Percentiles rank a stretch among this genome's conserved stretches.
Conservation (phyloP, 2,888 invertebrate species). For the Lacanobia wlatinum region DNA sequence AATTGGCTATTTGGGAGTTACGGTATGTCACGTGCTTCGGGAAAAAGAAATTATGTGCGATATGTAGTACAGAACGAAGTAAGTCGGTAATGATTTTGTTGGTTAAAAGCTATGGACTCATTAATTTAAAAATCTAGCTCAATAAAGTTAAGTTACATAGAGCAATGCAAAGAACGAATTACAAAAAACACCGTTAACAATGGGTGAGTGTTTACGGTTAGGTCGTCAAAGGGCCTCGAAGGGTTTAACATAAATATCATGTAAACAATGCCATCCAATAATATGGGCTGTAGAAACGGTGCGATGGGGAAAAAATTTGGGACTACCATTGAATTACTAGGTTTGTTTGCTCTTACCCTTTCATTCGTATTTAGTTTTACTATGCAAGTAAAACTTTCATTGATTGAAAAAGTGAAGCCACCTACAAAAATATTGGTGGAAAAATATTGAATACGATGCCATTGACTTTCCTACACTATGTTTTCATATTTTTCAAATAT, state of each 20-base stretch:
- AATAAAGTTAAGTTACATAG: slow-evolving; percentile 14
- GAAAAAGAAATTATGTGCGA: not conserved
- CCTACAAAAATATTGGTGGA: slow-evolving; percentile 10
- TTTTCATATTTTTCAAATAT: slow-evolving; percentile 42
- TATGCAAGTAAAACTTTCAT: slow-evolving; percentile 8
- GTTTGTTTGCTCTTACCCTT: not conserved
- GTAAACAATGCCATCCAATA: slow-evolving; percentile 75
- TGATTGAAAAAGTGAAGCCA: slow-evolving; percentile 13
- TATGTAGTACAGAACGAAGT: not conserved
- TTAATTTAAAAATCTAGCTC: not conserved
- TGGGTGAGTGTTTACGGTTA: slow-evolving; percentile 39
- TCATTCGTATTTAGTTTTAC: not conserved
- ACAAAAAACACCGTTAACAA: slow-evolving; percentile 51
- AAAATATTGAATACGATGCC: slow-evolving; percentile 13
- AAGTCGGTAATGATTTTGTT: not conserved
- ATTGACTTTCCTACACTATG: slow-evolving; percentile 16
- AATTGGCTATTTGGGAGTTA: slow-evolving; percentile 43
- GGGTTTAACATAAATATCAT: slow-evolving; percentile 72
- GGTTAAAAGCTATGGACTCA: not conserved
- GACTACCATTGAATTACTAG: slow-evolving; percentile 17
- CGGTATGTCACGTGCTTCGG: not conserved
- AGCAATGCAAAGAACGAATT: slow-evolving; percentile 20
- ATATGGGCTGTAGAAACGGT: slow-evolving; percentile 56
- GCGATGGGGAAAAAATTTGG: slow-evolving; percentile 10
- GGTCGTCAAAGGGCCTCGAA: slow-evolving; percentile 57